phyloP scores from a whole-genome alignment of 2,113 vertebrate genomes.

The Colaptes auratus region DNA sequence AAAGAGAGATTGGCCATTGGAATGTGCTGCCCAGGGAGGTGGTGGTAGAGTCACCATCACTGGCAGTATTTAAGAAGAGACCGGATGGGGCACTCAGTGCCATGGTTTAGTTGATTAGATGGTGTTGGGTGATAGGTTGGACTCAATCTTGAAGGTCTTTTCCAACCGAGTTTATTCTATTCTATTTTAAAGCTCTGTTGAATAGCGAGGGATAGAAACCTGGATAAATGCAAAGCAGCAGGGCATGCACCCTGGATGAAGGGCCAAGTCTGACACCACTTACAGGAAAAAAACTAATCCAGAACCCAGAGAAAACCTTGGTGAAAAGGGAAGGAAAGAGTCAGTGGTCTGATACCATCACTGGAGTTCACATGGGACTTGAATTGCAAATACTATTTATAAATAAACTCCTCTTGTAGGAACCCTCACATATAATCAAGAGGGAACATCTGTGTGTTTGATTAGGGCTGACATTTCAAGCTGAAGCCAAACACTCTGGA shows the following conservation, averaged over 20 bases:
- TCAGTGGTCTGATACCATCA: neutral
- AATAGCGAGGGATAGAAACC: neutral
- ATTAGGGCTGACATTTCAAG: conserved; percentile 14
- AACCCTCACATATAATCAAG: neutral
- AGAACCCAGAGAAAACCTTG: neutral
- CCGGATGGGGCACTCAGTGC: too few relatives aligned
- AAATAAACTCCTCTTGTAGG: neutral
- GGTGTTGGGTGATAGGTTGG: too few relatives aligned
- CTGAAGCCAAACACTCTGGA: neutral
- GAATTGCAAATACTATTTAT: neutral
- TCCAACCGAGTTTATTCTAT: too few relatives aligned
- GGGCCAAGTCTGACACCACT: neutral
- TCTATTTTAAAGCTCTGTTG: neutral
- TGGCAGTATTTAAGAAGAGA: too few relatives aligned
- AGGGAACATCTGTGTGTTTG: neutral
- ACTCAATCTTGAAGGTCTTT: too few relatives aligned
- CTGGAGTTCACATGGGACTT: neutral
- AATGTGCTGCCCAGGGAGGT: too few relatives aligned
- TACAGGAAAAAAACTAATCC: neutral
- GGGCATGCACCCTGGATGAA: neutral
- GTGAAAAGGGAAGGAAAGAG: neutral
- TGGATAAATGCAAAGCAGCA: neutral
- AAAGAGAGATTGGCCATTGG: too few relatives aligned
- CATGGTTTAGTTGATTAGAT: too few relatives aligned
- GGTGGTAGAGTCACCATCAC: too few relatives aligned